Base-by-base conservation (phyloP, 2,113 vertebrate genomes). In the Alexandromys fortis region DNA sequence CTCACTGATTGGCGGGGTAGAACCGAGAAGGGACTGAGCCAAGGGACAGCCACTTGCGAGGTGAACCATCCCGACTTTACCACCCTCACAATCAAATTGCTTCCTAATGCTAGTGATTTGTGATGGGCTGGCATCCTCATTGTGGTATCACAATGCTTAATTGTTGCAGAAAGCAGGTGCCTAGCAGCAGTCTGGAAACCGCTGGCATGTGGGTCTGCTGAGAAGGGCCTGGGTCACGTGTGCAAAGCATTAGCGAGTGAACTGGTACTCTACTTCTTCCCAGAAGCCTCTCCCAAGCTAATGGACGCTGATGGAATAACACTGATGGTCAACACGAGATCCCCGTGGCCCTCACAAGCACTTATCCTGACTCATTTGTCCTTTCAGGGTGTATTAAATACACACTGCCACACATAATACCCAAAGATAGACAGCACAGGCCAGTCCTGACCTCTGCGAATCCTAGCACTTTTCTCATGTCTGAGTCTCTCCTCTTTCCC, bases 21-120 rank as follows among this genome's bases (percentile, higher is more conserved):
- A 35, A 12, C 82, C 63, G 42, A 47, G 93, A 87, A 78, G 85
- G 35, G 45, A 67, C 70, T n/a, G 63, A 68, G 87, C 77, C 73
- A 70, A 94, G 63, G 83, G 47, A 47, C 67, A 75, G 82, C 6
- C 0, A 0, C 77, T 73, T 42, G 24, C 0, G 33, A 42, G 87
- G 79, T 11, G 30, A 55, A 72, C 91, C 10, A 7, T 9, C 2
- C 35, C 7, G 6, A 12, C 67, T 55, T 35, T 52, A 68, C 10
- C 24, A 2, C 79, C 78, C 35, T 96, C 21, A 28, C 10, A 3
- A 28, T 82, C 97, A 94, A 63, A 68, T 82, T 13, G 22, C 92
- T 92, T 97, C 92, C 55, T 63, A 88, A 55, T 86, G 82, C 93
- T 89, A 90, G 33, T 89, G 63, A 58, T 67, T 94, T 97, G 4